Conservation (phyloP, 2,113 vertebrate genomes). For the Microtus pennsylvanicus region DNA sequence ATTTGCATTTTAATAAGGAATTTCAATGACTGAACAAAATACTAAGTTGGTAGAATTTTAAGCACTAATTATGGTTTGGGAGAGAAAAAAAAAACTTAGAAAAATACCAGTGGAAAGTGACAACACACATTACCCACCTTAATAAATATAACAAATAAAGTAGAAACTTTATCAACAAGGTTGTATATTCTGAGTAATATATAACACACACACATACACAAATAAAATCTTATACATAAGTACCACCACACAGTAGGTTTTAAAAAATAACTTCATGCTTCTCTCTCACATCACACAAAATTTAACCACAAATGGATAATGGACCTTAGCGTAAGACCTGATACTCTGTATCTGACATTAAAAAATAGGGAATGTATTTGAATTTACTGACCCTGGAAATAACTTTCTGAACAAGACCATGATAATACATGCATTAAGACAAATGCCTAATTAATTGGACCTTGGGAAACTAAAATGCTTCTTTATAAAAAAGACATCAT, state of each 20-base stretch:
- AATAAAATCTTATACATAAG: neutral
- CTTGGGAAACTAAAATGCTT: neutral
- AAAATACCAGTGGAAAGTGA: neutral
- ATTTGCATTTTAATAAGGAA: conserved; percentile 74
- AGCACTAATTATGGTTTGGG: neutral
- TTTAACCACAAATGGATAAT: neutral
- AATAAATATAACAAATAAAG: neutral
- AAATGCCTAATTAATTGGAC: neutral
- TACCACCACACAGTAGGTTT: neutral
- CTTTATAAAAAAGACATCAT: neutral
- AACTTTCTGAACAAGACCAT: neutral
- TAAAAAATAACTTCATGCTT: neutral
- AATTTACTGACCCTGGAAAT: neutral
- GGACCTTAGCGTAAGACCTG: neutral
- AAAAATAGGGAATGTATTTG: neutral
- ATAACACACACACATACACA: neutral
- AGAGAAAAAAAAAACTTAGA: conserved; percentile 3
- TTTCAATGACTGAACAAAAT: conserved; percentile 61
- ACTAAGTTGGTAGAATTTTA: conserved; percentile 55
- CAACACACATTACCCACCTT: neutral
- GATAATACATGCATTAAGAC: neutral
- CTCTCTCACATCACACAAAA: neutral
- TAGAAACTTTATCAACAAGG: neutral
- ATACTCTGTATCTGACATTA: neutral
- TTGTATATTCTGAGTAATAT: neutral